Evolutionary conservation across 1,140 invertebrate genomes (phyloP).

Genomic region (Sitobion miscanthi): DNA sequence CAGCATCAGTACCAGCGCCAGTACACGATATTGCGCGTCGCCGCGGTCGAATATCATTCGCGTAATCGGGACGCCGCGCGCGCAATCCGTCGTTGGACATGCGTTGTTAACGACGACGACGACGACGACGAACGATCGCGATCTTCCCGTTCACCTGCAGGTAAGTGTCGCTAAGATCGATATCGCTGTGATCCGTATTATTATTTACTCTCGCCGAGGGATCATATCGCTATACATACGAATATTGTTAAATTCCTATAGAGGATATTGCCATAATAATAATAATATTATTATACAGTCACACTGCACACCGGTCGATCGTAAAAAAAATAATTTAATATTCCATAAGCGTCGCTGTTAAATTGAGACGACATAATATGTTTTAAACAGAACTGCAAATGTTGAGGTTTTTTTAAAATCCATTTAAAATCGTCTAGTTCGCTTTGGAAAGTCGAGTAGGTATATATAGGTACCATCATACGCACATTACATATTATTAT

Average conservation of each 20-base stretch:
- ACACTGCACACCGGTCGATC: no score
- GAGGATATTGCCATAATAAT: no score
- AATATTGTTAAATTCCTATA: neutral
- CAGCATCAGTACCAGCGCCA: neutral
- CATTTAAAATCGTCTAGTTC: neutral
- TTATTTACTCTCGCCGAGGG: neutral
- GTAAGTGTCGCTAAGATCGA: neutral
- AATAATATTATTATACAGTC: no score
- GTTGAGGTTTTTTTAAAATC: neutral
- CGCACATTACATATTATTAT: neutral
- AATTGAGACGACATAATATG: neutral
- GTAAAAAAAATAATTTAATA: no score
- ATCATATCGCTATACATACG: neutral
- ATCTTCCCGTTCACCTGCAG: neutral
- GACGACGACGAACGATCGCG: neutral
- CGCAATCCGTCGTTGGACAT: neutral
- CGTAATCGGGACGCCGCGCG: neutral
- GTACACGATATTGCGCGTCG: neutral
- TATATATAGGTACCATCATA: neutral
- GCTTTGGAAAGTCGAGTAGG: constrained; percentile 3
- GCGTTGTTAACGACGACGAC: neutral
- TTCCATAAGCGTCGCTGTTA: neutral
- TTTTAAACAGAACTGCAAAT: neutral
- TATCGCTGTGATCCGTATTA: no score
- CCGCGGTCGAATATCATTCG: neutral